Percentiles rank a stretch among this genome's conserved stretches.
Conservation (phyloP, 2,113 vertebrate species). For the Callocephalon fimbriatum region DNA sequence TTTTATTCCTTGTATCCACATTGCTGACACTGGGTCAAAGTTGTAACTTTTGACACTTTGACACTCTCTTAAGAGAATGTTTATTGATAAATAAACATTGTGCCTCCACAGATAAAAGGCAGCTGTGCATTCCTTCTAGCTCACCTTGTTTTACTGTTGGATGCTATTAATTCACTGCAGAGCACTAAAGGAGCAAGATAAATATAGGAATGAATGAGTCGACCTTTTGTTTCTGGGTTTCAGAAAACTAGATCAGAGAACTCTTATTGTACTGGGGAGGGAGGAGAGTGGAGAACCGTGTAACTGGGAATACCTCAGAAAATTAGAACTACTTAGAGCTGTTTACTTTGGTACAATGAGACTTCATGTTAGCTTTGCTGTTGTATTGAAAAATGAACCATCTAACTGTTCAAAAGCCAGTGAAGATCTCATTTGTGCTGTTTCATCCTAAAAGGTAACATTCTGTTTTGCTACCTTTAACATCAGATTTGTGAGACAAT, state of each 20-base stretch:
- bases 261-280: neutral
- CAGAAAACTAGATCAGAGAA: neutral
- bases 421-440: neutral
- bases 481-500: neutral
- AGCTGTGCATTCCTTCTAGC: neutral
- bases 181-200: neutral
- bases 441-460: neutral
- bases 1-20: neutral
- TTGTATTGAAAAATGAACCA: neutral
- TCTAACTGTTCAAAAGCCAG: neutral
- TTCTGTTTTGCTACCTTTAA: neutral
- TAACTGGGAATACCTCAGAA: neutral
- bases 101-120: neutral
- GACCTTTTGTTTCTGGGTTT: neutral
- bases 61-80: neutral
- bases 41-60: neutral
- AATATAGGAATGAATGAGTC: neutral
- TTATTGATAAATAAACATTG: neutral
- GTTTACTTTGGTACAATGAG: neutral
- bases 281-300: accelerated
- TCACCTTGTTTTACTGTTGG: neutral
- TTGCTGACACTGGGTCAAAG: neutral
- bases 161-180: neutral
- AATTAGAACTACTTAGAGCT: neutral
- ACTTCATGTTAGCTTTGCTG: neutral